Evolutionary conservation across 2,888 invertebrate species (phyloP).

Genomic region (Brenthis daphne): DNA sequence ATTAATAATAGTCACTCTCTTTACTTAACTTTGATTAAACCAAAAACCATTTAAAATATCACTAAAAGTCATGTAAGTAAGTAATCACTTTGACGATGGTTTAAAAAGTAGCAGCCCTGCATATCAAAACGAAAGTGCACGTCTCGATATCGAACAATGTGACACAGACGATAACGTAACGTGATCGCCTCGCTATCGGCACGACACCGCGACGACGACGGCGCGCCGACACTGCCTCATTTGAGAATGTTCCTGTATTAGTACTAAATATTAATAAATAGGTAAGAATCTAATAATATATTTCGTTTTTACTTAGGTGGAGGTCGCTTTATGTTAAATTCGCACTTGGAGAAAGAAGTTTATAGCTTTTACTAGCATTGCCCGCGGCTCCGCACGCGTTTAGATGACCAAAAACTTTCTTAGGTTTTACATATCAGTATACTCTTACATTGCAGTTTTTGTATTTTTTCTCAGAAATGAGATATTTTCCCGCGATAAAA

Average conservation of each 20-base stretch:
- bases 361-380: too few relatives aligned
- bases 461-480: too few relatives aligned
- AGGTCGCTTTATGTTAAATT: too few relatives aligned
- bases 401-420: too few relatives aligned
- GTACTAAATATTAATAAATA: not conserved
- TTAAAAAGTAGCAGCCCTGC: slow-evolving; percentile 37
- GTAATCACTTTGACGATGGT: not conserved
- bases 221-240: slow-evolving; percentile 20
- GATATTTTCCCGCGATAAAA: too few relatives aligned
- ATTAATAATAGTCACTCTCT: too few relatives aligned
- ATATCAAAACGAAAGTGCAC: slow-evolving; percentile 65
- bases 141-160: slow-evolving; percentile 70
- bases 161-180: slow-evolving; percentile 60
- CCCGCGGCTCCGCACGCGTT: too few relatives aligned
- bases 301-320: too few relatives aligned
- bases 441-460: too few relatives aligned
- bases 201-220: slow-evolving; percentile 35
- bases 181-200: slow-evolving; percentile 51
- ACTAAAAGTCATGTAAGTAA: not conserved
- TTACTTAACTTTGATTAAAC: too few relatives aligned
- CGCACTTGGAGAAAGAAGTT: too few relatives aligned
- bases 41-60: not conserved
- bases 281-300: not conserved
- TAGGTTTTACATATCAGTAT: too few relatives aligned
- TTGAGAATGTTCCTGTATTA: slow-evolving; percentile 5